These are phyloP conservation scores for Stercorarius parasiticus DNA, from an alignment of 2,113 vertebrate species.

Conservation along the genomic window DNA sequence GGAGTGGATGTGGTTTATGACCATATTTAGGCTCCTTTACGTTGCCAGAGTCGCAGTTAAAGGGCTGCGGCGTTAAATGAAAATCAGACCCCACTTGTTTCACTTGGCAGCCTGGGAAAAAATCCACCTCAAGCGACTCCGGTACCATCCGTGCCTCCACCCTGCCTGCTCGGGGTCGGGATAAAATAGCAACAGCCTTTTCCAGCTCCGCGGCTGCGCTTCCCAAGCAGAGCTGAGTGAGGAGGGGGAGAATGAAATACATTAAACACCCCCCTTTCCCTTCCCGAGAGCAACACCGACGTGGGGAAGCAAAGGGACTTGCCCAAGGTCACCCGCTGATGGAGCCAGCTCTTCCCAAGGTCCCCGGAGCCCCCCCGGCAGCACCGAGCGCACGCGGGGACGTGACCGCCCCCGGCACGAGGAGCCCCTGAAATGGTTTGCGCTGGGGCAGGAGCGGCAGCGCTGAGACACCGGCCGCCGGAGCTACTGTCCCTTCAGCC, in stretches of 20 bases:
- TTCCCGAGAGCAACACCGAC: not conserved
- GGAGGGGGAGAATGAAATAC: not conserved
- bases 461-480: rapidly evolving
- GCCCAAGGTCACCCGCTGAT: slow-evolving; percentile 33
- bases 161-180: not conserved
- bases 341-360: not conserved
- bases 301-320: not conserved
- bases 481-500: not conserved
- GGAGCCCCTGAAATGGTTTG: not conserved
- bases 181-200: not conserved
- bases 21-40: slow-evolving; percentile 64
- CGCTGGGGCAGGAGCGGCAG: not conserved
- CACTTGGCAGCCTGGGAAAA: slow-evolving; percentile 45
- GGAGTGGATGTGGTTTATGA: slow-evolving; percentile 24
- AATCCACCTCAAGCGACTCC: not conserved
- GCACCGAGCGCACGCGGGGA: rapidly evolving
- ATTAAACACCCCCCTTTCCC: not conserved
- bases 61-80: not conserved
- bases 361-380: not conserved
- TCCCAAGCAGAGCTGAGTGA: not conserved
- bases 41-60: not conserved
- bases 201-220: not conserved
- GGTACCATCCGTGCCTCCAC: not conserved
- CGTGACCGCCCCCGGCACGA: rapidly evolving
- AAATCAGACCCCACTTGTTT: slow-evolving; percentile 54